Evolutionary conservation across 2,888 invertebrate genomes (phyloP).

Genomic region (Melinaea marsaeus): DNA sequence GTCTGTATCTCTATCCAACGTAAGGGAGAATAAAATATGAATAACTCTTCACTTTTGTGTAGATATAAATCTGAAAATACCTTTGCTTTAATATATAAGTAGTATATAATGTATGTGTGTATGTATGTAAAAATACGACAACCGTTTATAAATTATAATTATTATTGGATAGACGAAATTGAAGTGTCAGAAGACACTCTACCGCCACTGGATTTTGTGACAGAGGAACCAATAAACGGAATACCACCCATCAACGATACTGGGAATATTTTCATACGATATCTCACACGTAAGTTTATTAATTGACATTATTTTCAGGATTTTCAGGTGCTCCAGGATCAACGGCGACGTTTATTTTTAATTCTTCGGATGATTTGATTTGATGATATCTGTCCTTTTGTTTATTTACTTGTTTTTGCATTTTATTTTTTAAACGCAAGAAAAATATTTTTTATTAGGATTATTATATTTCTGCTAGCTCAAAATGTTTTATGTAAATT

Average conservation of each 20-base stretch:
- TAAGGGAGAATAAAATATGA: constrained; percentile 6
- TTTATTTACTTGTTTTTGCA: not conserved
- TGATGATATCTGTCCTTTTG: not conserved
- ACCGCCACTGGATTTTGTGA: constrained; percentile 47
- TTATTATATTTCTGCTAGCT: not conserved
- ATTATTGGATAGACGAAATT: constrained; percentile 60
- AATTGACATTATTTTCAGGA: constrained; percentile 40
- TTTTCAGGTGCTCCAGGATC: constrained; percentile 45
- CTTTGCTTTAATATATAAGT: constrained; percentile 8
- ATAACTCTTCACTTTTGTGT: no score
- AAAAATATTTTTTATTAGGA: not conserved
- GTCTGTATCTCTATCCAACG: constrained; percentile 16
- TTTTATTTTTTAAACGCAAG: no score
- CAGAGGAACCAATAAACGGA: constrained; percentile 45
- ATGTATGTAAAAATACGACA: constrained; percentile 62
- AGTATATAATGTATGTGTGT: not conserved
- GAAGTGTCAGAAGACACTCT: constrained; percentile 43
- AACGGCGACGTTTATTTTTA: not conserved
- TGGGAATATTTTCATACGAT: constrained; percentile 62
- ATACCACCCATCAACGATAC: constrained; percentile 58
- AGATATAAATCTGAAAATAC: constrained; percentile 13
- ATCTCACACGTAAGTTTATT: constrained; percentile 69
- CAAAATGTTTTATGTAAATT: not conserved
- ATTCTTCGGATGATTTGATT: not conserved
- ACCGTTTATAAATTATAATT: constrained; percentile 53